These are phyloP conservation scores for Stenichneumon culpator DNA, from an alignment of 2,888 invertebrate genomes.

Conservation along the genomic window DNA sequence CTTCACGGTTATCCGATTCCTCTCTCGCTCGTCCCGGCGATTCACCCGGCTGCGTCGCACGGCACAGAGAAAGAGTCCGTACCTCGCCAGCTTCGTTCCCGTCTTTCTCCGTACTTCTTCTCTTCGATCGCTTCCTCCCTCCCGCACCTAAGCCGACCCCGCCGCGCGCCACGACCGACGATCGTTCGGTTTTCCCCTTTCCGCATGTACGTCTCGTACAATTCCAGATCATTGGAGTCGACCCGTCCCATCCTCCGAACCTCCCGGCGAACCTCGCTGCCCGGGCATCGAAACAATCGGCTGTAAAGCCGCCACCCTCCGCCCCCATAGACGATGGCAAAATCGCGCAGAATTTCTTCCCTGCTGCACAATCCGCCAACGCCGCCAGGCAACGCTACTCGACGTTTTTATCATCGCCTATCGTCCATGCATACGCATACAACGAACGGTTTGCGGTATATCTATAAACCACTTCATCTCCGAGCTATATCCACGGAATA, in stretches of 20 bases:
- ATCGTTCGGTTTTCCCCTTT: constrained; percentile 60
- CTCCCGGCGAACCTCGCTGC: constrained; percentile 5
- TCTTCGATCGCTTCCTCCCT: constrained; percentile 60
- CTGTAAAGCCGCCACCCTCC: constrained; percentile 46
- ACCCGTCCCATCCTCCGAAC: background rate
- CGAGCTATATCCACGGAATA: constrained; percentile 27
- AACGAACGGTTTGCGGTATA: background rate
- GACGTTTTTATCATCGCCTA: constrained; percentile 57
- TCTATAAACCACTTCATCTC: constrained; percentile 1
- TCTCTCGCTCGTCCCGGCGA: constrained; percentile 17
- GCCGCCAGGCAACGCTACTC: constrained; percentile 29
- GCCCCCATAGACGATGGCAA: constrained; percentile 45
- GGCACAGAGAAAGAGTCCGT: background rate
- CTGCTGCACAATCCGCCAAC: background rate
- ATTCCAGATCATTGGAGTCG: constrained; percentile 18
- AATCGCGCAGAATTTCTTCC: constrained; percentile 62
- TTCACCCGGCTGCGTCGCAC: background rate
- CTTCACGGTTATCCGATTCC: constrained; percentile 50
- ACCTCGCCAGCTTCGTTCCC: constrained; percentile 36
- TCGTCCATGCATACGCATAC: constrained; percentile 41
- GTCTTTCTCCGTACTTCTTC: constrained; percentile 41
- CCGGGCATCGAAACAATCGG: constrained; percentile 64
- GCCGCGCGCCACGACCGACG: constrained; percentile 53
- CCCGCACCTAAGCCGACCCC: constrained; percentile 62
- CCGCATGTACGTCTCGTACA: constrained; percentile 62